Conservation (phyloP, 1,140 invertebrate species). For the Bombus ignitus region DNA sequence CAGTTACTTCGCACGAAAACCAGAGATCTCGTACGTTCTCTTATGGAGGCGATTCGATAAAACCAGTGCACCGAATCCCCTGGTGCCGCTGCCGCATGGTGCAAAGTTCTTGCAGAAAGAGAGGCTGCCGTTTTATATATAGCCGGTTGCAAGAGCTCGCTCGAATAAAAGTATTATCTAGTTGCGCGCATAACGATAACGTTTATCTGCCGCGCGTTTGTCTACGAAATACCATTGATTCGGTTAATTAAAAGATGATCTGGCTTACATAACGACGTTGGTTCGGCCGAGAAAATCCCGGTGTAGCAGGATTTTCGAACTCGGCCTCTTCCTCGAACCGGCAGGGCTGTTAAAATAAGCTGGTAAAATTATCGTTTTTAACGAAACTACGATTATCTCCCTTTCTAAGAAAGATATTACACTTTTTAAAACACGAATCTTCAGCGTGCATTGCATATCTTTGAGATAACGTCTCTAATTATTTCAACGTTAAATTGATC, state of each 20-base stretch:
- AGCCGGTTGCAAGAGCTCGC: background rate
- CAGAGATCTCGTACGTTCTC: background rate
- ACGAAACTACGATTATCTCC: background rate
- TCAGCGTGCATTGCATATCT: background rate
- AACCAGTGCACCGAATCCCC: conserved; percentile 39
- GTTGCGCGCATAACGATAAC: conserved; percentile 26
- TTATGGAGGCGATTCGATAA: conserved; percentile 11
- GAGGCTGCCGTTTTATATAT: conserved; percentile 34
- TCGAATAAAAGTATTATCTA: conserved; percentile 32
- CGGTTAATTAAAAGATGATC: conserved; percentile 33
- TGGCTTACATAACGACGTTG: background rate
- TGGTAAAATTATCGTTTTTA: background rate
- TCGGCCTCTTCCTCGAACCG: background rate
- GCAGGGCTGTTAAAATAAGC: background rate
- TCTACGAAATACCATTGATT: conserved; percentile 9
- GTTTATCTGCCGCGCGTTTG: conserved; percentile 40
- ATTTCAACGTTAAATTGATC: background rate
- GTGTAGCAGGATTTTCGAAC: background rate
- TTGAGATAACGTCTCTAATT: background rate
- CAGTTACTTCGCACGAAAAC: background rate
- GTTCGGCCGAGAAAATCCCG: background rate
- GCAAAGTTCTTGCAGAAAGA: conserved; percentile 36
- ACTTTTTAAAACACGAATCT: background rate
- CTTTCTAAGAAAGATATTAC: background rate
- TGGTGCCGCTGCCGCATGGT: background rate